Percentiles rank a stretch among this genome's conserved stretches.
Evolutionary conservation across 2,797 vertebrate genomes (phyloP).

Genomic region (Lacerta bilineata): DNA sequence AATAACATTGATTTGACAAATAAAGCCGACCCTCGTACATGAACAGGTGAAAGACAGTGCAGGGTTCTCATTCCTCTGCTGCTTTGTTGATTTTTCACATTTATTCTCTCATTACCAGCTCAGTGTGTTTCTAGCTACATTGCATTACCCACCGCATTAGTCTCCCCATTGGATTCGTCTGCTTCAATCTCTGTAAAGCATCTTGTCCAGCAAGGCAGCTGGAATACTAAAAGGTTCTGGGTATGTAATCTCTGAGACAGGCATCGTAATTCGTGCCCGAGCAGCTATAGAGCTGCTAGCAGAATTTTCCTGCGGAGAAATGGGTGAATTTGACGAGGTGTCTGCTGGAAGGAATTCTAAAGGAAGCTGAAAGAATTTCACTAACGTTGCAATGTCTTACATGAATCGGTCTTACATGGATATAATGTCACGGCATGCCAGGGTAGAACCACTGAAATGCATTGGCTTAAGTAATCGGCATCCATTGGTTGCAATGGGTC

Average conservation of each 20-base stretch:
- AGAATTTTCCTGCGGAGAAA: slow-evolving; percentile 1
- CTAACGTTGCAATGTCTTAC: not conserved
- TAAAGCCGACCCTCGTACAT: not conserved
- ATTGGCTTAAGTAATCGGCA: no score
- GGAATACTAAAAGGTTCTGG: slow-evolving; percentile 50
- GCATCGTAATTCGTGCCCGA: not conserved
- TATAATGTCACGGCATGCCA: no score
- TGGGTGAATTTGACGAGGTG: not conserved
- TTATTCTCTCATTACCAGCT: slow-evolving; percentile 40
- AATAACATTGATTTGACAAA: slow-evolving; percentile 12
- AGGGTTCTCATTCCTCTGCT: not conserved
- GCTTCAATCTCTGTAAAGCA: slow-evolving; percentile 44
- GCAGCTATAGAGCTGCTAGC: not conserved
- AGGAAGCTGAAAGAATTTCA: not conserved
- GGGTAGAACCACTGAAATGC: no score
- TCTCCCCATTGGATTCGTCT: slow-evolving; percentile 44
- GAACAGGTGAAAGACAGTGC: not conserved
- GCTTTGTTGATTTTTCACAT: slow-evolving; percentile 11
- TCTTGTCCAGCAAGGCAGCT: slow-evolving; percentile 27
- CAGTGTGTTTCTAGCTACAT: slow-evolving; percentile 16
- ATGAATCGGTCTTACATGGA: not conserved
- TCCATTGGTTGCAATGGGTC: no score
- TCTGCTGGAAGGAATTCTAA: not conserved
- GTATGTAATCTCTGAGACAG: slow-evolving; percentile 19
- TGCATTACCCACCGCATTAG: slow-evolving; percentile 26